Evolutionary conservation across 2,113 vertebrate species (phyloP).

Genomic region (Notiomystis cincta): DNA sequence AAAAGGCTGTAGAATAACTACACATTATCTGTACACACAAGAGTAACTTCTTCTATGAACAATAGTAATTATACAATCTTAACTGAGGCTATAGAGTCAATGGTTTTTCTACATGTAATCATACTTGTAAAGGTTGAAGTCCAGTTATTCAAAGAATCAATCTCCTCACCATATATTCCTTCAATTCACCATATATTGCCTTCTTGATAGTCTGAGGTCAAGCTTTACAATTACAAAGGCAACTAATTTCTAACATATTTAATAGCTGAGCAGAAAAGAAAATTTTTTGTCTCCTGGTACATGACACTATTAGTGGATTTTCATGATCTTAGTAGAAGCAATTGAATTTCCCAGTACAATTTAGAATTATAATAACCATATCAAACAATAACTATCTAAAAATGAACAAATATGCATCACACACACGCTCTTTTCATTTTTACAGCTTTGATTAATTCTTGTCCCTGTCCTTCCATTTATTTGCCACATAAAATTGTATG

Average conservation of each 20-base stretch:
- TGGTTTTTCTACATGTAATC: background rate
- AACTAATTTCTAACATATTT: background rate
- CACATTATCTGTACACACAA: background rate
- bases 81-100: background rate
- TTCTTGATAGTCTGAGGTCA: background rate
- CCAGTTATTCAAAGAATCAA: background rate
- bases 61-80: background rate
- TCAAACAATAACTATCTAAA: slow-evolving; percentile 9
- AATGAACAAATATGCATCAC: background rate
- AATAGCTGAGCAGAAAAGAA: background rate
- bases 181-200: background rate
- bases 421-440: background rate
- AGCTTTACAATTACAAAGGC: background rate
- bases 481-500: background rate
- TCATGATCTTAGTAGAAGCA: background rate
- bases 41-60: background rate
- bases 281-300: background rate
- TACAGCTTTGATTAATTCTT: background rate
- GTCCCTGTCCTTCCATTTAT: slow-evolving; percentile 6
- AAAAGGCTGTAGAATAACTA: background rate
- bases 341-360: background rate
- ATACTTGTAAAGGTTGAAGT: background rate
- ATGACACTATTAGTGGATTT: background rate
- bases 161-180: background rate
- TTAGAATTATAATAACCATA: slow-evolving; percentile 22